These are phyloP conservation scores for Notothenia rossii DNA, from an alignment of 2,113 vertebrate genomes.

Conservation along the genomic window DNA sequence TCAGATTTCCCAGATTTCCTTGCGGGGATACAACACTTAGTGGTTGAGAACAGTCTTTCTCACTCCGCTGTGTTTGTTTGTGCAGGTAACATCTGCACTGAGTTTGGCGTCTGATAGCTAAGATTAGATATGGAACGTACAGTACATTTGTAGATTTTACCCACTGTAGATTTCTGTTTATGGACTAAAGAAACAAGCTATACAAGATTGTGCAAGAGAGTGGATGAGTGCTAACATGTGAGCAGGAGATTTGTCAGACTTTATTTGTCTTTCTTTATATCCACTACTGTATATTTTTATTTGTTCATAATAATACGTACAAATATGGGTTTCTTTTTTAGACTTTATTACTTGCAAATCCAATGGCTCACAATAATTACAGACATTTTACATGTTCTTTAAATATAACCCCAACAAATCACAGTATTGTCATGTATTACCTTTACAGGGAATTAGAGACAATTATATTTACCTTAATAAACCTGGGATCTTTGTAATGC, in stretches of 20 bases:
- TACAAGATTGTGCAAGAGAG: conserved; percentile 9
- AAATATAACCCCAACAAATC: background rate
- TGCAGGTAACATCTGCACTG: conserved; percentile 71
- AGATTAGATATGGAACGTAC: conserved; percentile 57
- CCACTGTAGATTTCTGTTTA: conserved; percentile 40
- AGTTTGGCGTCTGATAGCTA: conserved; percentile 45
- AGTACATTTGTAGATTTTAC: conserved; percentile 59
- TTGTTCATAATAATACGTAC: background rate
- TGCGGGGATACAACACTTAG: conserved; percentile 75
- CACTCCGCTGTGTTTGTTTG: conserved; percentile 76
- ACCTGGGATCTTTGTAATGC: too few species aligned
- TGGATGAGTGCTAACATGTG: background rate
- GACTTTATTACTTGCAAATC: background rate
- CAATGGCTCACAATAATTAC: background rate
- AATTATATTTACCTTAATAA: too few species aligned
- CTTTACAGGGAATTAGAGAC: too few species aligned
- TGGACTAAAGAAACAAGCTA: conserved; percentile 25
- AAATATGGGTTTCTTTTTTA: background rate
- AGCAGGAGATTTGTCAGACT: background rate
- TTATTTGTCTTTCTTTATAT: background rate
- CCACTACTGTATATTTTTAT: background rate
- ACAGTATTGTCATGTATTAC: too few species aligned
- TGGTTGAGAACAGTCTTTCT: conserved; percentile 68
- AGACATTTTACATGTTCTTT: background rate
- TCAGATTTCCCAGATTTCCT: conserved; percentile 83